Evolutionary conservation across 2,113 vertebrate species (phyloP).

Genomic region (Passer montanus): DNA sequence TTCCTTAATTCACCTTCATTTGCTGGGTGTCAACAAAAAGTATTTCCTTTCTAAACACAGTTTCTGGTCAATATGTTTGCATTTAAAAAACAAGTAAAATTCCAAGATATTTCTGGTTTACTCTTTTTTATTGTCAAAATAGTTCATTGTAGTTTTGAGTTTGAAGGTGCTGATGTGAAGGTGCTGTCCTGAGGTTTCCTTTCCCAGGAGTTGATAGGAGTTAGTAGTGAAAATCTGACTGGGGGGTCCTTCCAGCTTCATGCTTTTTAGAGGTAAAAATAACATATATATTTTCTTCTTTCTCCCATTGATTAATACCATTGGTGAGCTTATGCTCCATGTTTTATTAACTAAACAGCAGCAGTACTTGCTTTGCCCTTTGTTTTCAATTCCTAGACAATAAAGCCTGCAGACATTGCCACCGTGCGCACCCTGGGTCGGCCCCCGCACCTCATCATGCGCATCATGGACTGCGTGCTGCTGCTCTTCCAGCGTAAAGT

Average conservation of each 20-base stretch:
- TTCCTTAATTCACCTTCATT: not conserved
- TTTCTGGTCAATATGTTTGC: not conserved
- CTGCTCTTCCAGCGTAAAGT: constrained; percentile 90
- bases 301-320: not conserved
- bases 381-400: constrained; percentile 78
- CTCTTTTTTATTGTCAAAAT: not conserved
- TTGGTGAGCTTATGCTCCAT: not conserved
- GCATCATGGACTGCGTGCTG: constrained; percentile 97
- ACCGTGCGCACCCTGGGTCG: constrained; percentile 91
- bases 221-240: not conserved
- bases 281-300: not conserved
- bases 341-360: not conserved
- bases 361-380: not conserved
- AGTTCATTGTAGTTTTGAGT: not conserved
- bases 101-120: not conserved
- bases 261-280: not conserved
- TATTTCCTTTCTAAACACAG: not conserved
- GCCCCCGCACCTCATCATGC: constrained; percentile 96
- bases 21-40: not conserved
- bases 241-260: not conserved
- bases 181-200: not conserved
- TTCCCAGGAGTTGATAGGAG: not conserved
- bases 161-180: not conserved
- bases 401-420: constrained; percentile 93
- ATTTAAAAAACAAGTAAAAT: not conserved